Evolutionary conservation across 2,113 vertebrate species (phyloP).

Genomic region (Parus major): DNA sequence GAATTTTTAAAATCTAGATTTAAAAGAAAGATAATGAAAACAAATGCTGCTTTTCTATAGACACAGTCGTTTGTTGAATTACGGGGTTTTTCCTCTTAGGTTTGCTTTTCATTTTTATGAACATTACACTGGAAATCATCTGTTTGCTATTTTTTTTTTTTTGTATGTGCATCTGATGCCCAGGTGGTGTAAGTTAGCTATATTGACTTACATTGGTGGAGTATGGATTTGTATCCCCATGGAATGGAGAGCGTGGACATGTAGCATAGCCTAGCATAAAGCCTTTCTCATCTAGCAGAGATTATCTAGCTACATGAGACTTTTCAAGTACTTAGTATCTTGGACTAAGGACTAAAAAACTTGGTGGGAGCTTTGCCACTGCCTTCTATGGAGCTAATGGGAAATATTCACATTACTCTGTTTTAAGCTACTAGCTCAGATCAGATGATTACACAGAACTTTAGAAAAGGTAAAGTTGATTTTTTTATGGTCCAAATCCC

Average conservation of each 20-base stretch:
- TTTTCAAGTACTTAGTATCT: not conserved
- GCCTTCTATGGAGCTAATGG: not conserved
- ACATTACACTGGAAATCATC: not conserved
- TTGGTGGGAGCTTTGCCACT: not conserved
- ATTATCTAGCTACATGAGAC: not conserved
- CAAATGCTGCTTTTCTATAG: not conserved
- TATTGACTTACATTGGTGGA: not conserved
- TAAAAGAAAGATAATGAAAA: not conserved
- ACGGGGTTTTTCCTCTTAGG: rapidly evolving
- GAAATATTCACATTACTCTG: not conserved
- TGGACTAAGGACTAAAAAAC: not conserved
- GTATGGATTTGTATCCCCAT: not conserved
- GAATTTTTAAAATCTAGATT: not conserved
- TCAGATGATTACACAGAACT: not conserved
- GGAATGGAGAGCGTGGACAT: not conserved
- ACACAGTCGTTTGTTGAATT: not conserved
- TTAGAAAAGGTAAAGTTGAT: conserved; percentile 36
- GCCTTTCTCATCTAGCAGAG: not conserved
- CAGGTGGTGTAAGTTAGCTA: not conserved
- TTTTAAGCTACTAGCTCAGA: not conserved
- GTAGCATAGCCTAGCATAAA: not conserved
- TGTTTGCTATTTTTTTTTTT: not conserved
- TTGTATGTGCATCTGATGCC: not conserved
- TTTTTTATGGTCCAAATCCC: conserved; percentile 1
- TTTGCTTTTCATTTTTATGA: not conserved